Base-by-base conservation (phyloP, 35 echinoderm and acorn worm species). In the Hemicentrotus pulcherrimus region DNA sequence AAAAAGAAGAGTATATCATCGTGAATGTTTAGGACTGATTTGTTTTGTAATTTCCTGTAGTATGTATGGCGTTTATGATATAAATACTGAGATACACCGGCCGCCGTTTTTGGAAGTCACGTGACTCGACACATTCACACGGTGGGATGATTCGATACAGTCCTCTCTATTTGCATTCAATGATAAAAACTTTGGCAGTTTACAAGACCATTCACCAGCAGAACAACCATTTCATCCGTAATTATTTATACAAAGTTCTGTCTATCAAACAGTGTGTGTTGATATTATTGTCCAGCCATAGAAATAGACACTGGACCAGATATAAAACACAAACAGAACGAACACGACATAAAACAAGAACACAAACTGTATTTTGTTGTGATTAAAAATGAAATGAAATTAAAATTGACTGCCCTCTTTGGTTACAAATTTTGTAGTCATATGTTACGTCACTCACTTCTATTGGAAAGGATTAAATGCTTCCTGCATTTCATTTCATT, bases 181-280 rank as follows among this genome's bases (percentile, higher is more conserved):
- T 78, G 16, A 71, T 71, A 78, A 78, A 55, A 22, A 78, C 65
- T 78, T 78, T 78, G 65, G 65, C 65, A 78, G 65, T 78, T 78
- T n/a, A 78, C 65, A 8, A n/a, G 65, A 78, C 65, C 65, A 78
- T 28, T 78, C 65, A 78, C 19, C 65, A 78, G 65, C 8, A 78
- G 19, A 78, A 78, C 65, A 78, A 78, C 65, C 65, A 71, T 22
- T 22, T 78, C 65, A 78, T 78, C 65, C 28, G 65, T 18, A 78
- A 28, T 78, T 45, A 90, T 45, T 31, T 90, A 90, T 90, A 90
- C 88, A 90, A 90, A 78, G 65, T 90, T 90, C 88, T 90, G 32
- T 90, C 88, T 24, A 90, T 90, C 88, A 90, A 90, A 90, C 32
- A 28, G 18, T 35, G 88, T 90, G 15, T 78, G 65, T n/a, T 35